Percentiles rank a stretch among this genome's conserved stretches.
phyloP scores from a whole-genome alignment of 2,888 invertebrate species.

The Iphiclides podalirius region DNA sequence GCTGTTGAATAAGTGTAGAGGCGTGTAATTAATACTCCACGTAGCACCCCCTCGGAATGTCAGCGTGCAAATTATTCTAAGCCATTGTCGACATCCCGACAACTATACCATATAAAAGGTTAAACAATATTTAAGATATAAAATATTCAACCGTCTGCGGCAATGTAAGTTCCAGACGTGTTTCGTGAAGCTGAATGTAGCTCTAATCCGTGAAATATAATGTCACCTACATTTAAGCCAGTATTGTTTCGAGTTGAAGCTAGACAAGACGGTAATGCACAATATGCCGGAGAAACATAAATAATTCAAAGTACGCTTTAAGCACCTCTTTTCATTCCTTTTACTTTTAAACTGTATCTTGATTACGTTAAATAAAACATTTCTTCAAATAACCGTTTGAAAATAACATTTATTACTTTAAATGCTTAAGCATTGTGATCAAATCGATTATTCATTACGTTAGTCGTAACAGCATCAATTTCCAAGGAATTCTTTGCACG shows the following conservation, averaged over 20 bases:
- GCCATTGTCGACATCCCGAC: neutral
- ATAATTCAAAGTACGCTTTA: neutral
- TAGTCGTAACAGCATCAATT: no score
- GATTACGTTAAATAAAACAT: no score
- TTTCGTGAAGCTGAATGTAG: slow-evolving; percentile 1
- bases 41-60: neutral
- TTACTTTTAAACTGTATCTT: no score
- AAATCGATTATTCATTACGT: no score
- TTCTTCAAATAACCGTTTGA: neutral
- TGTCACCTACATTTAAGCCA: slow-evolving; percentile 18
- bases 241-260: no score
- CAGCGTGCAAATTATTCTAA: neutral
- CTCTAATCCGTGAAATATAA: slow-evolving; percentile 12
- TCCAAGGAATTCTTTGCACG: no score
- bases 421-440: no score
- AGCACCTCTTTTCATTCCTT: neutral
- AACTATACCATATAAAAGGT: neutral
- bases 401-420: neutral
- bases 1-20: neutral
- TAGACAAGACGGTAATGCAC: no score
- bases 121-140: slow-evolving; percentile 17
- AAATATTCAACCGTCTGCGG: slow-evolving; percentile 14
- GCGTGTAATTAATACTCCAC: neutral
- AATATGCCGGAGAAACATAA: neutral
- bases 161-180: neutral